Evolutionary conservation across 2,797 vertebrate genomes (phyloP).

Genomic region (Phoeniculus purpureus): DNA sequence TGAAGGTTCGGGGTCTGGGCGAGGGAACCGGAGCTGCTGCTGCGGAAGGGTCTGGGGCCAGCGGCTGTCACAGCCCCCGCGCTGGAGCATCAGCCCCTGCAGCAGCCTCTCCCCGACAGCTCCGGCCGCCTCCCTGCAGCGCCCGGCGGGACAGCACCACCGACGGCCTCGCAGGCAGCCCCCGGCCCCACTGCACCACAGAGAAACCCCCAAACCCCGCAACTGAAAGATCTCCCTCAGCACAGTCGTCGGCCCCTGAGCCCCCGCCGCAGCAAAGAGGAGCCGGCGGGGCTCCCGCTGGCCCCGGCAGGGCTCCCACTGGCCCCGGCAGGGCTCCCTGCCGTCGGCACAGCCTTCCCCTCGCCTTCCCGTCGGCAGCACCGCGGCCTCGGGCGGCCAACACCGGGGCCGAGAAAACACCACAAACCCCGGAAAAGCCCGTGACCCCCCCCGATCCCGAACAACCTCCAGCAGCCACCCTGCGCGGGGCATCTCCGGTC

Average conservation of each 20-base stretch:
- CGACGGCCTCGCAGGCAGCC: background rate
- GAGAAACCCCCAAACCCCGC: background rate
- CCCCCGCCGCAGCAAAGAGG: background rate
- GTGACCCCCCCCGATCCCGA: background rate
- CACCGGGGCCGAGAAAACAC: conserved; percentile 67
- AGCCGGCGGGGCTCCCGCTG: too few species aligned
- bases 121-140: background rate
- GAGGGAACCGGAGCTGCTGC: background rate
- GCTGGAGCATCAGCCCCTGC: background rate
- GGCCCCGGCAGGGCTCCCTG: conserved; percentile 67
- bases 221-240: background rate
- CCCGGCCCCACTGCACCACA: background rate
- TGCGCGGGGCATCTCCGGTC: background rate
- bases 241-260: conserved; percentile 52
- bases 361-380: background rate
- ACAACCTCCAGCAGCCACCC: conserved; percentile 71
- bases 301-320: too few species aligned
- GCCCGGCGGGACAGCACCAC: background rate
- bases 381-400: conserved; percentile 77
- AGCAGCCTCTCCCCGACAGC: background rate
- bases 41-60: too few species aligned
- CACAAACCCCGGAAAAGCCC: background rate
- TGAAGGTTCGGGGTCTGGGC: background rate
- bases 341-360: background rate
- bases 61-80: background rate